phyloP scores from a whole-genome alignment of 2,113 vertebrate species.

The Mirza zaza region DNA sequence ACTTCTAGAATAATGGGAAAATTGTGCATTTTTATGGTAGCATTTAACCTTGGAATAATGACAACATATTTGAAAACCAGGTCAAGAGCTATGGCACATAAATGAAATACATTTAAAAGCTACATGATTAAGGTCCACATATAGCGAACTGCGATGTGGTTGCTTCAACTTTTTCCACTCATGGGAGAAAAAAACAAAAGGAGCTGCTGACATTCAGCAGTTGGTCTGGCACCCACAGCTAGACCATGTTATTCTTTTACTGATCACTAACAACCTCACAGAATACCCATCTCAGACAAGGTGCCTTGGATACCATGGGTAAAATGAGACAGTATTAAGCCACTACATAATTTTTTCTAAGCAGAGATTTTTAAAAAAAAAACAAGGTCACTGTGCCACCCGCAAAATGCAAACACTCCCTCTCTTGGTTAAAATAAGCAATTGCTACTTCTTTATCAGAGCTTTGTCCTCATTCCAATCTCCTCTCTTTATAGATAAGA shows the following conservation, averaged over 20 bases:
- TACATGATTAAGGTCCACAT: not conserved
- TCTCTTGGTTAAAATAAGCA: not conserved
- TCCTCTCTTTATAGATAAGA: not conserved
- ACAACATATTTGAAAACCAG: constrained; percentile 35
- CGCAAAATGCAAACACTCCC: not conserved
- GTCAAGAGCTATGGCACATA: constrained; percentile 23
- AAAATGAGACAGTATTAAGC: not conserved
- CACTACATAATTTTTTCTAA: not conserved
- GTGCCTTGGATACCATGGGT: not conserved
- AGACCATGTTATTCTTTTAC: not conserved
- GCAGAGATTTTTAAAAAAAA: not conserved
- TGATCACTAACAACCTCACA: not conserved
- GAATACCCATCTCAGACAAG: not conserved
- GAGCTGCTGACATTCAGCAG: not conserved
- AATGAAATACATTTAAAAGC: constrained; percentile 41
- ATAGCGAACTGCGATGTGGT: not conserved
- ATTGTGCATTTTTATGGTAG: not conserved
- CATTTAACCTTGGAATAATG: constrained; percentile 63
- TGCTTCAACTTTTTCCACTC: not conserved
- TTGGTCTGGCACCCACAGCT: not conserved
- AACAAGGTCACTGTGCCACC: not conserved
- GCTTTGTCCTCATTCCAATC: not conserved
- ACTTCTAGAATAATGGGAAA: constrained; percentile 18
- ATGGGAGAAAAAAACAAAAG: not conserved
- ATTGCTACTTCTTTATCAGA: not conserved